phyloP scores from a whole-genome alignment of 2,113 vertebrate genomes.

The Sander vitreus region DNA sequence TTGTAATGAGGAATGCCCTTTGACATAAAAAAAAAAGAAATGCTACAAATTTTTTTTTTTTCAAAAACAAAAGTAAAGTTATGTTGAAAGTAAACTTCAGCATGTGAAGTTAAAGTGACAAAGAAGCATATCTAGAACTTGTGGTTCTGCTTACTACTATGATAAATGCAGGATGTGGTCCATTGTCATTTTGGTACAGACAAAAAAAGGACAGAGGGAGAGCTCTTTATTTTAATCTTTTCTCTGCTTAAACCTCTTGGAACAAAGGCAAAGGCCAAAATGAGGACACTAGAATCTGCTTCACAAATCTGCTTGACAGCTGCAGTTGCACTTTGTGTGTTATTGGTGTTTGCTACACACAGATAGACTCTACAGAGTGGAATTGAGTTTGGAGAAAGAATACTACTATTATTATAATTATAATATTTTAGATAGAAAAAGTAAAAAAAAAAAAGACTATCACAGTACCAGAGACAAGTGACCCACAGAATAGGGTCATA shows the following conservation, averaged over 20 bases:
- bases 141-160: not conserved
- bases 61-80: not conserved
- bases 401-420: not conserved
- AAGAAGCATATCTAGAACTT: not conserved
- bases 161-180: not conserved
- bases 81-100: not conserved
- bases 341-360: constrained; percentile 20
- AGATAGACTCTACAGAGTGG: not conserved
- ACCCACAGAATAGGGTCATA: constrained; percentile 14
- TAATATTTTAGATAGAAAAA: not conserved
- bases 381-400: not conserved
- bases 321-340: constrained; percentile 30
- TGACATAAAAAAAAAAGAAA: too few relatives aligned
- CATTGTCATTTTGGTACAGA: constrained; percentile 20
- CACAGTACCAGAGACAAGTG: not conserved
- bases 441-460: not conserved
- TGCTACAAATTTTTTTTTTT: too few relatives aligned
- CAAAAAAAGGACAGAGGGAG: constrained; percentile 22
- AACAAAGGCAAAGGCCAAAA: constrained; percentile 60
- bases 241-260: constrained; percentile 33
- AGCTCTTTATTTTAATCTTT: constrained; percentile 41
- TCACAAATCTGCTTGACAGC: constrained; percentile 50
- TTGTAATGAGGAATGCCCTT: not conserved
- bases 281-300: constrained; percentile 45
- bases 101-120: not conserved